Evolutionary conservation across 2,888 invertebrate genomes (phyloP).

Genomic region (Amiota mariae): DNA sequence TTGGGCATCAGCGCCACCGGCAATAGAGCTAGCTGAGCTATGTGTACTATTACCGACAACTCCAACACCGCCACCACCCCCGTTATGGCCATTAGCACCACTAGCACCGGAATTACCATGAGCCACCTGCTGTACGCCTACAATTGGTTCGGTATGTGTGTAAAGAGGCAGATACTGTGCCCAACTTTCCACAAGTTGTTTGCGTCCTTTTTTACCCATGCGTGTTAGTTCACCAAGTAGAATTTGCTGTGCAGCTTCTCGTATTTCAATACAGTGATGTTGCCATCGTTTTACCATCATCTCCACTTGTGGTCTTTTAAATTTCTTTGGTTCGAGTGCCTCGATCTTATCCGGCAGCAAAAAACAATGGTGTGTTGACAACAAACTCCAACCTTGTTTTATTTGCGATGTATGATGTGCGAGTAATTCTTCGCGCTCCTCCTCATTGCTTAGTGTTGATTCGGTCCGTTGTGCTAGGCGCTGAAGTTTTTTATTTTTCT

Average conservation of each 20-base stretch:
- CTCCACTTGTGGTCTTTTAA: slow-evolving; percentile 97
- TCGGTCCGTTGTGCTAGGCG: slow-evolving; percentile 69
- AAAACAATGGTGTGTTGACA: slow-evolving; percentile 97
- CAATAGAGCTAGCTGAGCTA: slow-evolving; percentile 39
- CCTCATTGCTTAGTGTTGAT: slow-evolving; percentile 82
- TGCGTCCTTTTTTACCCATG: slow-evolving; percentile 84
- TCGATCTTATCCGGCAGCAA: slow-evolving; percentile 94
- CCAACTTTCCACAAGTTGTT: slow-evolving; percentile 95
- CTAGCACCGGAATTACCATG: background rate
- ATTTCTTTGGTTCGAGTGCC: slow-evolving; percentile 76
- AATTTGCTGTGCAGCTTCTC: slow-evolving; percentile 97
- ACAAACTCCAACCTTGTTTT: slow-evolving; percentile 96
- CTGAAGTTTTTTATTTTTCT: slow-evolving; percentile 82
- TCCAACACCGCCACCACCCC: slow-evolving; percentile 42
- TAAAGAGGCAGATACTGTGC: slow-evolving; percentile 94
- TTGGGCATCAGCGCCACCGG: slow-evolving; percentile 52
- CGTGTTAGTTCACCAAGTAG: slow-evolving; percentile 93
- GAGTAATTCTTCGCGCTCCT: slow-evolving; percentile 87
- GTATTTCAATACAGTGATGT: slow-evolving; percentile 96
- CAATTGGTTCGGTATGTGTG: slow-evolving; percentile 86
- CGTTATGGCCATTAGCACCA: slow-evolving; percentile 59
- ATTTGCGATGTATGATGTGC: slow-evolving; percentile 93
- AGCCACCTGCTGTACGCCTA: slow-evolving; percentile 75
- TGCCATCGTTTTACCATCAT: slow-evolving; percentile 99
- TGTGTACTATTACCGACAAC: slow-evolving; percentile 31